Evolutionary conservation across 2,113 vertebrate genomes (phyloP).

Genomic region (Drymodes brunneopygia): DNA sequence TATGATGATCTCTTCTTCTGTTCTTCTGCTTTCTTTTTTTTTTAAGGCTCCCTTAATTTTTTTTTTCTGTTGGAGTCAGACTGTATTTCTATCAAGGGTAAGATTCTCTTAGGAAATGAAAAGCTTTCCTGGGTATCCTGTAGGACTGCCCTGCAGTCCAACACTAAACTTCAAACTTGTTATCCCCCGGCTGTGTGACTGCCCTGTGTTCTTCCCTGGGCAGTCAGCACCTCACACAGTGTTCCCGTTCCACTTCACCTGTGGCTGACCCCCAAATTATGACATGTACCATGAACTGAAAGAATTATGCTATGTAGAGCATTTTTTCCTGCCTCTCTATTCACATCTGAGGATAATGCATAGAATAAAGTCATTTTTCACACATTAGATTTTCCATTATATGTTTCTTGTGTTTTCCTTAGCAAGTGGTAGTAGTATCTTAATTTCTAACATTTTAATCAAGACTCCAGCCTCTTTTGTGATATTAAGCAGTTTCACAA

Average conservation of each 20-base stretch:
- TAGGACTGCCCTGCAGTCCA: neutral
- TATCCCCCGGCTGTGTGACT: neutral
- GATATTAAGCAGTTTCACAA: neutral
- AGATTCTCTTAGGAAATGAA: neutral
- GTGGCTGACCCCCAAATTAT: neutral
- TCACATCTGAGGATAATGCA: neutral
- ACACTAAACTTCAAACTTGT: neutral
- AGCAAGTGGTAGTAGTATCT: neutral
- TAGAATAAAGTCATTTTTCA: neutral
- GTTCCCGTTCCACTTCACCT: neutral
- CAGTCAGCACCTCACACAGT: neutral
- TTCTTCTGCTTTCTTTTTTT: neutral
- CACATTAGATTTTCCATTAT: neutral
- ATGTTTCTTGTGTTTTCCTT: neutral
- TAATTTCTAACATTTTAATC: neutral
- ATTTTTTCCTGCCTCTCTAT: neutral
- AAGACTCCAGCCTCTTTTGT: neutral
- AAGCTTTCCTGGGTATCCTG: neutral
- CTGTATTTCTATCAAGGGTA: neutral
- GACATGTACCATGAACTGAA: neutral
- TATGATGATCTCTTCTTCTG: neutral
- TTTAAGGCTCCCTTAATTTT: neutral
- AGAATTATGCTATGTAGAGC: neutral
- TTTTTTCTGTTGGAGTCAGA: neutral
- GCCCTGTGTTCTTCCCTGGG: neutral